Percentiles rank a stretch among this genome's conserved stretches.
Conservation (phyloP, 1,140 invertebrate genomes). For the Atta colombica region DNA sequence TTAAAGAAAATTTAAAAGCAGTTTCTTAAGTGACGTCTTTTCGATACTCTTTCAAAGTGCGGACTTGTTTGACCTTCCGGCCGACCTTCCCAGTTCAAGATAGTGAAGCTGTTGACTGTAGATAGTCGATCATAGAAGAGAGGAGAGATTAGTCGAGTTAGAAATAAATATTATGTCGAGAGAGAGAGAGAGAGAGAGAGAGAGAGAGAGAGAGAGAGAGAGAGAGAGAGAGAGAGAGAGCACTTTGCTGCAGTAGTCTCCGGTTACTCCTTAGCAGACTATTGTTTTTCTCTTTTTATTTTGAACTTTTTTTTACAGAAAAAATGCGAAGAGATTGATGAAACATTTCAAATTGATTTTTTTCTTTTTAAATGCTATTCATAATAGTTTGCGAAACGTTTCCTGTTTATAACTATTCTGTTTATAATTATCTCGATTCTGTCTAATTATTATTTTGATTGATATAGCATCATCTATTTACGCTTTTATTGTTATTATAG, state of each 20-base stretch:
- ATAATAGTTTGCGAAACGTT: neutral
- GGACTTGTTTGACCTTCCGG: constrained; percentile 60
- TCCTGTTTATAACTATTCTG: neutral
- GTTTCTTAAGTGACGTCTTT: too few species aligned
- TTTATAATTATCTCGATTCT: neutral
- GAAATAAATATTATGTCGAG: constrained; percentile 77
- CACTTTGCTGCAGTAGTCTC: constrained; percentile 61
- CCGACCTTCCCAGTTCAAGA: constrained; percentile 70
- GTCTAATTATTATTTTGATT: neutral
- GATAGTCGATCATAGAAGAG: constrained; percentile 27
- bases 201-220: constrained; percentile 35
- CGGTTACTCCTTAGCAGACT: constrained; percentile 57
- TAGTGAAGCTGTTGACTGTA: constrained; percentile 10
- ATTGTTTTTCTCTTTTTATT: constrained; percentile 61
- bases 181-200: too few species aligned
- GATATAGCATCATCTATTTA: neutral
- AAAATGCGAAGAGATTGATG: neutral
- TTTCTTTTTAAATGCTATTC: neutral
- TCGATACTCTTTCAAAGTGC: neutral
- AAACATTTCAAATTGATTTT: constrained; percentile 5
- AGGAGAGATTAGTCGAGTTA: constrained; percentile 50
- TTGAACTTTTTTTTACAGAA: constrained; percentile 36
- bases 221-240: neutral
- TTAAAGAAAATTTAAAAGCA: neutral
- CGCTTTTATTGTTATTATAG: neutral